Evolutionary conservation across 2,113 vertebrate genomes (phyloP), one percentile per base, ranked within the genome.

Genomic region (Nesoenas mayeri): DNA sequence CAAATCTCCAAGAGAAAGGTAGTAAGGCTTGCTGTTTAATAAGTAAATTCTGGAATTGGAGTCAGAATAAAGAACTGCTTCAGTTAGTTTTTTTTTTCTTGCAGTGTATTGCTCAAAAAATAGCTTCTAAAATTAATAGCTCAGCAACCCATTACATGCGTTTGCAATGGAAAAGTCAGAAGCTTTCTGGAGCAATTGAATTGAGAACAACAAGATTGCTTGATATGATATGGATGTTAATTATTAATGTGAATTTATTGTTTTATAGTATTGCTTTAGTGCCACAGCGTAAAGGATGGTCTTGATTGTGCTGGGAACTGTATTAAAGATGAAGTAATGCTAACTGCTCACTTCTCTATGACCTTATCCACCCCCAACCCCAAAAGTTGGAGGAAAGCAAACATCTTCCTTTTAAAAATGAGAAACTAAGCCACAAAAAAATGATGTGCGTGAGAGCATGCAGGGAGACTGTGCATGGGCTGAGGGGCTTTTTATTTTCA

Each of bases 401-500:
- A 34, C 2, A 2, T 88, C 71, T 79, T 79, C 57, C 21, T 91
- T 83, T 79, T 54, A 70, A 77, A 82, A 69, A 73, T 58, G 79
- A 32, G 64, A 82, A 91, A 70, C 83, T 36, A 65, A 85, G 36
- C n/a, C 31, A 25, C 71, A 57, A 70, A 65, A 26, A 53, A 87
- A 40, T 54, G 77, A 70, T 50, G 78, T 47, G 38, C 4, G 2
- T 54, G 74, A 80, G 64, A 91, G 72, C 0, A 0, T 40, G 38
- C 21, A 56, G 78, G 51, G 81, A 91, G 71, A 15, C 31, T 51
- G 28, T 77, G 64, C 15, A 24, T 0, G 10, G 54, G 51, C 61
- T 26, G 42, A 88, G 88, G 66, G 81, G 42, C 81, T 94, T 87
- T 89, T 91, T 18, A 17, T 89, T 91, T 92, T 93, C 75, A 71